A percentile compares a stretch with the other conserved stretches of the same genome.
phyloP scores from a whole-genome alignment of 2,113 vertebrate genomes.

The Chlamydotis undulata region DNA sequence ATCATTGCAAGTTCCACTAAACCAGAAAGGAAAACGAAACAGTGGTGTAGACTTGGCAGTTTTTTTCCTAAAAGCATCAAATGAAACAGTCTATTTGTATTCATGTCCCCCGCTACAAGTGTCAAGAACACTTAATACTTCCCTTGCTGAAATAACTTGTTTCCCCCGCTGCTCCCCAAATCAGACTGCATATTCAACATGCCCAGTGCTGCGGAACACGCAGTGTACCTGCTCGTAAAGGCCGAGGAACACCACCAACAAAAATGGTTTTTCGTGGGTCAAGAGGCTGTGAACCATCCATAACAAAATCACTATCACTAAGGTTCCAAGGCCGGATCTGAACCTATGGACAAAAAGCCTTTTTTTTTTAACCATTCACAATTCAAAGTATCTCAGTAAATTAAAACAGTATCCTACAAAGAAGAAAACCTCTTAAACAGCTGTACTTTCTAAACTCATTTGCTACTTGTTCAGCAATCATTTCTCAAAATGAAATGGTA shows the following conservation, averaged over 20 bases:
- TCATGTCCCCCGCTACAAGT: not conserved
- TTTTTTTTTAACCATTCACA: constrained; percentile 54
- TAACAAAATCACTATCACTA: constrained; percentile 99
- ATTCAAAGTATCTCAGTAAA: constrained; percentile 30
- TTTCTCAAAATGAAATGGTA: not conserved
- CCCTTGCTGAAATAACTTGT: constrained; percentile 12
- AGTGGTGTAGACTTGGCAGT: not conserved
- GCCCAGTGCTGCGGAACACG: constrained; percentile 21
- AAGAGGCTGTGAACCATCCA: constrained; percentile 98
- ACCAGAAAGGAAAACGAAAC: constrained; percentile 18
- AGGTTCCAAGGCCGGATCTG: constrained; percentile 99
- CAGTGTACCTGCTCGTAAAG: constrained; percentile 91
- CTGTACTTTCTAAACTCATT: not conserved
- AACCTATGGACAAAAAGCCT: constrained; percentile 79
- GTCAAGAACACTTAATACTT: not conserved
- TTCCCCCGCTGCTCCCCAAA: constrained; percentile 32
- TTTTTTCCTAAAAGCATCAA: not conserved
- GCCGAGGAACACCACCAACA: constrained; percentile 97
- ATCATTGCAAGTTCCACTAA: constrained; percentile 99
- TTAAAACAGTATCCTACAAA: not conserved
- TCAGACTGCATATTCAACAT: not conserved
- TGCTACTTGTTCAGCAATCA: not conserved
- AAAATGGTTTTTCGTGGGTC: constrained; percentile 99
- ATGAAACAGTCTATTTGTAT: not conserved
- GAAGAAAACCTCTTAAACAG: not conserved